Base-by-base conservation (phyloP, 35 echinoderm and acorn worm species). In the Lytechinus variegatus region DNA sequence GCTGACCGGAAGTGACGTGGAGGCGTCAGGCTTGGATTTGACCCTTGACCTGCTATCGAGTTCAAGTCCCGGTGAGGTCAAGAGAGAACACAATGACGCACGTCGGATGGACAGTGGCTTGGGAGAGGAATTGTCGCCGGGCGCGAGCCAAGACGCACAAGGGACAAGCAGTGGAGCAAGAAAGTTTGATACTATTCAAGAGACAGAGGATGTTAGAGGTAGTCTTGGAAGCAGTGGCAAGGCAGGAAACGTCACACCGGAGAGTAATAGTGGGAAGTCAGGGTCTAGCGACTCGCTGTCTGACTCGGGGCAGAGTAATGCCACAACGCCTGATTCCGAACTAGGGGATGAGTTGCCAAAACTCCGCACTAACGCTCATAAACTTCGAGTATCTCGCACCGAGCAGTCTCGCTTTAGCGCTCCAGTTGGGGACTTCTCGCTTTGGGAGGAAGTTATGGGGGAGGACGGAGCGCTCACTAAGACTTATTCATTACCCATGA, bases 271-370 rank as follows among this genome's bases (percentile, higher is more conserved):
- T 24, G 92, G 52, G 55, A 54, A 93, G 24, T 93, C 92, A 27
- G 55, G 57, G 52, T 93, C 92, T 9, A 93, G 92, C 92, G 92
- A 93, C 11, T 93, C 92, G 52, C 92, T 55, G 92, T 93, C 92
- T 55, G 92, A 93, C 54, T 93, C 92, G 52, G 92, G 52, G 27
- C 92, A 55, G 21, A 93, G 92, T 54, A 54, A 93, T 28, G 28
- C n/a, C 54, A 55, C 92, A 53, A 57, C 53, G 28, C 92, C 92
- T 28, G 92, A 93, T 54, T 93, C 92, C 16, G 92, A 93, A 12
- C 52, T 53, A 27, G 92, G 10, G 10, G 92, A 93, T 27, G 54
- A 54, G 13, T 24, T 93, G 27, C 29, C 92, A 19, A 14, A 27
- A 28, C 92, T 93, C 53, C 52, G 92, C 16, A 11, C 92, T 19